Percentiles rank a stretch among this genome's conserved stretches.
phyloP scores from a whole-genome alignment of 1,140 invertebrate genomes.

The Gryllus bimaculatus region DNA sequence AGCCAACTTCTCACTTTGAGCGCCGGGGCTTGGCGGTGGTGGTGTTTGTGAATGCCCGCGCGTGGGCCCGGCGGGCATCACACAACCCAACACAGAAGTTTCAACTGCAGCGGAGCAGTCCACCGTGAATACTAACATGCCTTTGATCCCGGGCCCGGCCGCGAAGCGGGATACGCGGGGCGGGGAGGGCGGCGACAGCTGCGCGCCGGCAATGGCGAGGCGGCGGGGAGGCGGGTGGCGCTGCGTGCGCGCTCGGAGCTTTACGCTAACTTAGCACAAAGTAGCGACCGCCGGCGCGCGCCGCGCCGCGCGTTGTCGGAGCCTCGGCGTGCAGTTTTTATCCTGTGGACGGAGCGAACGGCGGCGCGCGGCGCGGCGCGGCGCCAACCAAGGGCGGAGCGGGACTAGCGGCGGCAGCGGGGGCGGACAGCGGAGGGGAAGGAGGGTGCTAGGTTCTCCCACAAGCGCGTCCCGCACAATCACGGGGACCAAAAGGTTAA shows the following conservation, averaged over 20 bases:
- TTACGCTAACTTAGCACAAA: not conserved
- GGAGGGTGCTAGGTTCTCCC: not conserved
- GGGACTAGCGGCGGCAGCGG: not conserved
- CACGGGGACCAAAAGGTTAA: not conserved
- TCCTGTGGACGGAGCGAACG: not conserved
- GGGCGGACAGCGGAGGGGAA: no score
- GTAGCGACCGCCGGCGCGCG: not conserved
- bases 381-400: not conserved
- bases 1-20: slow-evolving; percentile 3
- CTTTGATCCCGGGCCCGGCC: not conserved
- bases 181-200: no score
- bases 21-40: not conserved
- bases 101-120: not conserved
- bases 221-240: no score
- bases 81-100: slow-evolving; percentile 3
- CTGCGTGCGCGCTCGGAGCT: slow-evolving; percentile 1
- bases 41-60: not conserved
- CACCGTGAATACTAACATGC: not conserved
- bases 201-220: no score
- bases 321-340: not conserved
- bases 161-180: not conserved
- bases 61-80: not conserved
- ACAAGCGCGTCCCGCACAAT: not conserved
- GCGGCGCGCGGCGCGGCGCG: no score
- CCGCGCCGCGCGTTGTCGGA: no score